Conservation (phyloP, 2,888 invertebrate genomes). For the Apotomis turbidana region DNA sequence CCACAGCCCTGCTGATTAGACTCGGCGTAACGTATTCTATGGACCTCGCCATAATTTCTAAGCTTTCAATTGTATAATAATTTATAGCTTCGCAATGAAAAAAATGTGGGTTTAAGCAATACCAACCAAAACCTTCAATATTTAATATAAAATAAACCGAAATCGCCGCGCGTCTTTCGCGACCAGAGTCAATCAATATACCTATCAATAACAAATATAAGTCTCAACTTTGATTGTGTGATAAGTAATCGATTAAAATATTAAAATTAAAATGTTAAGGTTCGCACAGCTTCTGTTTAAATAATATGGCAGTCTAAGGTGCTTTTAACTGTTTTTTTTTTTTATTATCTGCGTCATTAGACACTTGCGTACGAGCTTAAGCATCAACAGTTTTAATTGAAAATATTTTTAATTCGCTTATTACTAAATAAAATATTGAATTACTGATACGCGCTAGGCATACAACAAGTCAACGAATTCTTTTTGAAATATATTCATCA, state of each 20-base stretch:
- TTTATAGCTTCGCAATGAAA: no score
- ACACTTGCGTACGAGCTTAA: slow-evolving; percentile 13
- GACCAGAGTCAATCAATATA: no score
- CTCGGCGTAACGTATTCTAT: no score
- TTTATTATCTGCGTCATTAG: no score
- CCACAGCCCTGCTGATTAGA: no score
- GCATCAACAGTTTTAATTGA: slow-evolving; percentile 14
- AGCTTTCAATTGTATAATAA: no score
- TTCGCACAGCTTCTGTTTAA: slow-evolving; percentile 47
- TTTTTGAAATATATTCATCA: slow-evolving; percentile 22
- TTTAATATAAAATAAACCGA: slow-evolving; percentile 29
- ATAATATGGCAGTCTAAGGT: neutral
- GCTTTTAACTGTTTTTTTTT: neutral
- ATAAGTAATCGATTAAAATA: neutral
- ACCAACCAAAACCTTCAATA: no score
- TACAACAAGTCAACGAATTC: slow-evolving; percentile 27
- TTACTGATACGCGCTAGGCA: slow-evolving; percentile 45
- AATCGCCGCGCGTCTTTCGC: slow-evolving; percentile 47
- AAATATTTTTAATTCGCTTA: slow-evolving; percentile 45
- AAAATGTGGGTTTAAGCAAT: no score
- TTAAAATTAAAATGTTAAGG: slow-evolving; percentile 18
- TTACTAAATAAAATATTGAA: slow-evolving; percentile 28
- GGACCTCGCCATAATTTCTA: no score
- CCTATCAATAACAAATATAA: no score
- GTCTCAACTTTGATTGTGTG: no score